Base-by-base conservation (phyloP, 2,113 vertebrate species). In the Pelvicachromis taeniatus region DNA sequence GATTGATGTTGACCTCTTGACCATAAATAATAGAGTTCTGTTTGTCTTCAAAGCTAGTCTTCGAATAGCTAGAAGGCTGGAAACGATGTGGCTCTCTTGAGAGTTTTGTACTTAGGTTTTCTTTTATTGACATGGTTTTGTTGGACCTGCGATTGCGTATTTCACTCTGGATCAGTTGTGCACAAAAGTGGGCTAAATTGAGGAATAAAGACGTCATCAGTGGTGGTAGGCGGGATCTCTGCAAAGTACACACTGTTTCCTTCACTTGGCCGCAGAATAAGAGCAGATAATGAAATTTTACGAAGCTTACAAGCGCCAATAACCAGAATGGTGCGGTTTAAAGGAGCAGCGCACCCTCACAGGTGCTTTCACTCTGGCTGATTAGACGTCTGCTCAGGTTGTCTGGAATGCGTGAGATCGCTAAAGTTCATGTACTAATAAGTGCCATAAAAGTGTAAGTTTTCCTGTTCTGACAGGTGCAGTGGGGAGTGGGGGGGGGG, bases 1-100 rank as follows among this genome's bases (percentile, higher is more conserved):
- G 87, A 73, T 61, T 85, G 87, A 89, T 85, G 89, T 83, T 19
- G 61, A 81, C 75, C 79, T 58, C 33, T 85, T 87, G 81, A 91
- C 91, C 90, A 87, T 73, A 5, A 78, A 59, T 61, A 33, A 19
- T 85, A 80, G 56, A 84, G 55, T 70, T 81, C 52, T 7, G 53
- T 31, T 86, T 17, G 31, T 70, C 82, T 90, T 90, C 82, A 89
- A 89, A 92, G 80, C 61, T 68, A 10, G 26, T 81, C 38, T 75
- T 29, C 26, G 50, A 70, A 82, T 35, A 83, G 56, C 45, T 52
- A 77, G 4, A 4, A 31, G 31, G 29, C 33, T 26, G 52, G 23
- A 23, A 40, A 84, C 14, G 26, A 16, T 23, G 9, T 65, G 2
- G 0, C 16, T 11, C 23, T 42, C 29, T 11, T 16, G 6, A 17